Conservation (phyloP, 2,888 invertebrate species). For the Callinectes sapidus region DNA sequence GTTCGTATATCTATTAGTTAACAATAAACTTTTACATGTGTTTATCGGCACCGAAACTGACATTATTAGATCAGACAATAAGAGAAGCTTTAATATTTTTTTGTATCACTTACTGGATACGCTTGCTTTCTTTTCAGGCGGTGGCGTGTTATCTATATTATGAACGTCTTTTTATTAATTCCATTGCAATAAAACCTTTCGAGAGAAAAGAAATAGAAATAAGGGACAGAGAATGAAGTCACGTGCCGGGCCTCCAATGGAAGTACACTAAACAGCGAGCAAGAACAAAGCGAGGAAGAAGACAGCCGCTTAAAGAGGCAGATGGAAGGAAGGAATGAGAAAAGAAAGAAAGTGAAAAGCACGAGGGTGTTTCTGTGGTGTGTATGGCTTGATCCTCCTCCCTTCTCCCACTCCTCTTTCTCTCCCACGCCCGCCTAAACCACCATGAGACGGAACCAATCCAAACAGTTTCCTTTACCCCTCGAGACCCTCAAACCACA, state of each 20-base stretch:
- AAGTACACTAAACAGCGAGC: not conserved
- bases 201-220: not conserved
- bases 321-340: not conserved
- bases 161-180: not conserved
- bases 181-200: not conserved
- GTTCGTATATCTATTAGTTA: not conserved
- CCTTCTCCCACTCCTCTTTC: not conserved
- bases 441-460: conserved; percentile 28
- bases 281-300: not conserved
- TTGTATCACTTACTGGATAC: not conserved
- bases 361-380: conserved; percentile 6
- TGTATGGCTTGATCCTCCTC: not conserved
- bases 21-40: not conserved
- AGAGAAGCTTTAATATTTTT: not conserved
- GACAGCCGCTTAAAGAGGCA: not conserved
- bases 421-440: not conserved
- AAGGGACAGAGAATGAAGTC: not conserved
- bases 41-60: not conserved
- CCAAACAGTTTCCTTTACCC: conserved; percentile 22
- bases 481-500: not conserved
- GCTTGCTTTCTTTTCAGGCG: not conserved
- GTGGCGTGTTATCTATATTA: not conserved
- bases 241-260: not conserved
- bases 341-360: not conserved
- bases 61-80: not conserved